A percentile compares a stretch with the other conserved stretches of the same genome.
These are phyloP conservation scores for Indicator indicator DNA, from an alignment of 2,113 vertebrate genomes.

Conservation along the genomic window DNA sequence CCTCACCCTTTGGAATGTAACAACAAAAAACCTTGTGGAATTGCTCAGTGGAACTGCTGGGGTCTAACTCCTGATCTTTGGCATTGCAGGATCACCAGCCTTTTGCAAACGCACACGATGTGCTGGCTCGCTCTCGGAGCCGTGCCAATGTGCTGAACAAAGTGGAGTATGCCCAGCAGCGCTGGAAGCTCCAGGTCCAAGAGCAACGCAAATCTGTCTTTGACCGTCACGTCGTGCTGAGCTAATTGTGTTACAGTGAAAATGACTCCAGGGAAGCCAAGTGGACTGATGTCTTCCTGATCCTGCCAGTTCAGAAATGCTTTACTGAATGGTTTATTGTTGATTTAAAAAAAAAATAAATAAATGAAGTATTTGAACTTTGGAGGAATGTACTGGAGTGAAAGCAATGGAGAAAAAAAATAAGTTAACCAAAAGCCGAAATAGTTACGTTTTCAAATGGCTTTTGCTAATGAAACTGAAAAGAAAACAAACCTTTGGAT, in stretches of 20 bases:
- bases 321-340: slow-evolving; percentile 48
- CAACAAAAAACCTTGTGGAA: fast-evolving
- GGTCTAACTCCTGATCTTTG: neutral
- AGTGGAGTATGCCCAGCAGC: slow-evolving; percentile 96
- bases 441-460: slow-evolving; percentile 54
- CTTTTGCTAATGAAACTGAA: slow-evolving; percentile 74
- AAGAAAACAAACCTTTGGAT: slow-evolving; percentile 44
- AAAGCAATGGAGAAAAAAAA: slow-evolving; percentile 31
- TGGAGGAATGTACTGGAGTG: slow-evolving; percentile 40
- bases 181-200: slow-evolving; percentile 97
- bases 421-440: slow-evolving; percentile 61
- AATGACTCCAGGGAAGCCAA: neutral
- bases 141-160: slow-evolving; percentile 95
- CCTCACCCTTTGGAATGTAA: neutral
- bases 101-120: slow-evolving; percentile 94
- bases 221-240: slow-evolving; percentile 96
- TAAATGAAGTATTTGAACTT: slow-evolving; percentile 34
- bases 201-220: slow-evolving; percentile 98
- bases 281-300: slow-evolving; percentile 48
- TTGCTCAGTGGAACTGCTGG: neutral
- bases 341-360: neutral
- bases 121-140: slow-evolving; percentile 90
- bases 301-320: slow-evolving; percentile 28
- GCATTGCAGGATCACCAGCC: slow-evolving; percentile 92
- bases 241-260: slow-evolving; percentile 76